These are phyloP conservation scores for Rhodophaea formosa DNA, from an alignment of 2,888 invertebrate species.

Conservation along the genomic window DNA sequence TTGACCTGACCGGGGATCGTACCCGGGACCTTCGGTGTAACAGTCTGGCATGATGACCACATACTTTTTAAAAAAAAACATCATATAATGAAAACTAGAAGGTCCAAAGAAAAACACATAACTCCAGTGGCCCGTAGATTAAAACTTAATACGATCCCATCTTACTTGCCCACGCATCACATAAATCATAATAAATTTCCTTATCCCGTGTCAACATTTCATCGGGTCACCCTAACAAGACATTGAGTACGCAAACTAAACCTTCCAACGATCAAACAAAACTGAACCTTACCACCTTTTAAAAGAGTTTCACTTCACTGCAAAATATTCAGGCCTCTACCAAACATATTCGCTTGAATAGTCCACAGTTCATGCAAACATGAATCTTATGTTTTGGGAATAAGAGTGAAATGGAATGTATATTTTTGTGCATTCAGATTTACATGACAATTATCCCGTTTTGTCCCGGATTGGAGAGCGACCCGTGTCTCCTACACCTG, in stretches of 20 bases:
- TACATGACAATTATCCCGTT: conserved; percentile 19
- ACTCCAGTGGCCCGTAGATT: background rate
- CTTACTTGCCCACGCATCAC: conserved; percentile 10
- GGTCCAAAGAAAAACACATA: background rate
- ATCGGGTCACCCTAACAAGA: conserved; percentile 20
- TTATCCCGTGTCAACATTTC: conserved; percentile 20
- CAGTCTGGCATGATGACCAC: no score
- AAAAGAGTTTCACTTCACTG: background rate
- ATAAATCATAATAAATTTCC: conserved; percentile 21
- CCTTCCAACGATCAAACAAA: background rate
- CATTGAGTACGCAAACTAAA: conserved; percentile 7
- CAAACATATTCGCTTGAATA: conserved; percentile 5
- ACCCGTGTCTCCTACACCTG: conserved; percentile 19
- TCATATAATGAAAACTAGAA: no score
- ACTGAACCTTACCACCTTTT: background rate
- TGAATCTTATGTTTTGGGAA: background rate
- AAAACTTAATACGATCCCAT: conserved; percentile 11
- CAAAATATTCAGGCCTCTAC: background rate
- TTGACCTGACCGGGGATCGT: no score
- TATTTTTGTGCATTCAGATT: conserved; percentile 13
- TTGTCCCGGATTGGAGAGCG: conserved; percentile 15
- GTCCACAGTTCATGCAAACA: background rate
- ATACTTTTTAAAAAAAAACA: no score
- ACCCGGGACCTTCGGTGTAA: no score
- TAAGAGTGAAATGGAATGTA: conserved; percentile 1